phyloP scores from a whole-genome alignment of 2,888 invertebrate species.

The Cremastinae sp. region DNA sequence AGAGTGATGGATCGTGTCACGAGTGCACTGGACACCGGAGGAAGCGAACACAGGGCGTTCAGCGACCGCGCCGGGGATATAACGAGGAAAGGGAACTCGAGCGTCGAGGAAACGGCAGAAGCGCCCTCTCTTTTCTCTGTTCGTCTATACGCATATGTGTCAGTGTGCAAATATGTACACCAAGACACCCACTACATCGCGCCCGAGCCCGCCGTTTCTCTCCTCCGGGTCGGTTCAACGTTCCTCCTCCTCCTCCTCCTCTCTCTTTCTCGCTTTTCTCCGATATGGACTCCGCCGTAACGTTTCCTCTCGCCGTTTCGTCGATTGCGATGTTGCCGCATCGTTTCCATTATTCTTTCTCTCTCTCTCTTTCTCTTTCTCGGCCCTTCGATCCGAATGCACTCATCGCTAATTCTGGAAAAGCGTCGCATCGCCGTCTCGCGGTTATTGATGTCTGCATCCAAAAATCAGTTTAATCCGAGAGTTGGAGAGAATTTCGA shows the following conservation, averaged over 20 bases:
- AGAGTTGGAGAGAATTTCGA: too few relatives aligned
- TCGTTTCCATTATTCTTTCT: slow-evolving; percentile 9
- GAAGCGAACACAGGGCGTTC: slow-evolving; percentile 66
- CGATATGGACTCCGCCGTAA: slow-evolving; percentile 50
- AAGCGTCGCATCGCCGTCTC: background rate
- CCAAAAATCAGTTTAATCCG: too few relatives aligned
- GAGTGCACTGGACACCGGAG: slow-evolving; percentile 37
- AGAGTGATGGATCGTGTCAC: slow-evolving; percentile 73
- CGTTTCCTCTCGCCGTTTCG: slow-evolving; percentile 17
- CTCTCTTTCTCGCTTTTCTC: slow-evolving; percentile 24
- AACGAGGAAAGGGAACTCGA: slow-evolving; percentile 74
- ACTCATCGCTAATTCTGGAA: slow-evolving; percentile 37
- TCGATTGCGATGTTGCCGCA: slow-evolving; percentile 19
- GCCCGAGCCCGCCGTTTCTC: slow-evolving; percentile 43
- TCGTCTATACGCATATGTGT: background rate
- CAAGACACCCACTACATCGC: slow-evolving; percentile 69
- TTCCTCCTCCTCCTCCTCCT: too few relatives aligned
- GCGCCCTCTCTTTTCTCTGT: slow-evolving; percentile 1
- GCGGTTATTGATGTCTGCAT: too few relatives aligned
- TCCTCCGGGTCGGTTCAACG: slow-evolving; percentile 19
- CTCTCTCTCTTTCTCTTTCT: slow-evolving; percentile 44
- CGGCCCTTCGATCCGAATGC: slow-evolving; percentile 17
- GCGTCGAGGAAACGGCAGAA: slow-evolving; percentile 34
- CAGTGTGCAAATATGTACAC: slow-evolving; percentile 38
- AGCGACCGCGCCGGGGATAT: slow-evolving; percentile 73